These are phyloP conservation scores for Trichechus manatus DNA, from an alignment of 2,113 vertebrate genomes.

Conservation along the genomic window DNA sequence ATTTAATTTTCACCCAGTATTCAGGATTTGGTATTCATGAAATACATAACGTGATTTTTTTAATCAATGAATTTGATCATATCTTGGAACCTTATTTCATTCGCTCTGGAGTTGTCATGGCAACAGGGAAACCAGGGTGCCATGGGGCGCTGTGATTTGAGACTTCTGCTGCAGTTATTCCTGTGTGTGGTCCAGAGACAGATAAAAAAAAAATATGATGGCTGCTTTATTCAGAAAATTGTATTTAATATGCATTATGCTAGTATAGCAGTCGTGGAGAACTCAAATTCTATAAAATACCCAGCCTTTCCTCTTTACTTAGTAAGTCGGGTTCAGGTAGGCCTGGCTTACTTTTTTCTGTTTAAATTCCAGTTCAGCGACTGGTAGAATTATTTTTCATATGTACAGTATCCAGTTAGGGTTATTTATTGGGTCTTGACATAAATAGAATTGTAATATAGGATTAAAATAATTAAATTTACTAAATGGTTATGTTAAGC, in stretches of 20 bases:
- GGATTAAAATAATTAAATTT: neutral
- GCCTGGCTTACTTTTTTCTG: slow-evolving; percentile 16
- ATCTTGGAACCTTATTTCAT: slow-evolving; percentile 73
- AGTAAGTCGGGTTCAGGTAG: neutral
- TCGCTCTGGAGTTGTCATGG: slow-evolving; percentile 78
- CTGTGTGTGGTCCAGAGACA: slow-evolving; percentile 51
- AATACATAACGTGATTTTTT: slow-evolving; percentile 62
- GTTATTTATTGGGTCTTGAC: slow-evolving; percentile 8
- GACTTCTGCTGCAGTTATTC: slow-evolving; percentile 61
- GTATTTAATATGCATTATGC: slow-evolving; percentile 20
- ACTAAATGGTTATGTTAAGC: neutral
- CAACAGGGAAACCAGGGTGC: slow-evolving; percentile 74
- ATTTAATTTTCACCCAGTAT: slow-evolving; percentile 71
- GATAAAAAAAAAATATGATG: slow-evolving; percentile 51
- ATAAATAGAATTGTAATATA: neutral
- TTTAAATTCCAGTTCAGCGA: neutral
- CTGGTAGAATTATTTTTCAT: slow-evolving; percentile 20
- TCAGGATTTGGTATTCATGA: slow-evolving; percentile 70
- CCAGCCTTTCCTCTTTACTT: neutral
- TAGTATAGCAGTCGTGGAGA: neutral
- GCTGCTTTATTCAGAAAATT: neutral
- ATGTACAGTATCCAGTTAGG: neutral
- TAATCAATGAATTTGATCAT: slow-evolving; percentile 79
- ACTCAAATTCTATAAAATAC: neutral
- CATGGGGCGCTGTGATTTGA: slow-evolving; percentile 59